Percentiles rank a stretch among this genome's conserved stretches.
Evolutionary conservation across 1,140 invertebrate genomes (phyloP).

Genomic region (Monomorium pharaonis): DNA sequence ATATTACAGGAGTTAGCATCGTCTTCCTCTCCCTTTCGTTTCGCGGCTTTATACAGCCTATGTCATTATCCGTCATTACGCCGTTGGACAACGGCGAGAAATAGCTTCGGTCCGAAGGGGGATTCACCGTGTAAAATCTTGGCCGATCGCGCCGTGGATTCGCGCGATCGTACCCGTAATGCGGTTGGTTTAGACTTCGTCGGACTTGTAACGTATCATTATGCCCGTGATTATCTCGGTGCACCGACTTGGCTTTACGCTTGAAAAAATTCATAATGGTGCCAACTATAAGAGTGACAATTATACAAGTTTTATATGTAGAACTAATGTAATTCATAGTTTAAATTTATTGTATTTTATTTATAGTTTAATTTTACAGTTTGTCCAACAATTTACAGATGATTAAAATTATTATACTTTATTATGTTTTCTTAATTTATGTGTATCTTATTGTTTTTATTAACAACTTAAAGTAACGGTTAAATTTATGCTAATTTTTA

Average conservation of each 20-base stretch:
- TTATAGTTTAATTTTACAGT: no score
- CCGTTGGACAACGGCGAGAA: constrained; percentile 66
- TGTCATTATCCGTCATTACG: constrained; percentile 74
- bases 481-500: not conserved
- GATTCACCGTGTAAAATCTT: constrained; percentile 57
- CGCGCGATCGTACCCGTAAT: constrained; percentile 31
- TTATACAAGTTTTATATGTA: no score
- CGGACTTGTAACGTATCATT: constrained; percentile 29
- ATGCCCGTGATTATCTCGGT: constrained; percentile 11
- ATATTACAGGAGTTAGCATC: constrained; percentile 62
- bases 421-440: no score
- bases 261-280: no score
- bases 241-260: not conserved
- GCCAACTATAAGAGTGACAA: no score
- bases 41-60: constrained; percentile 64
- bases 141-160: constrained; percentile 34
- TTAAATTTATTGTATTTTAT: no score
- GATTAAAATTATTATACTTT: no score
- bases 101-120: constrained; percentile 50
- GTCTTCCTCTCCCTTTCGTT: constrained; percentile 23
- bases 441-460: no score
- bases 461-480: not conserved
- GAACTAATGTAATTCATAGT: no score
- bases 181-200: constrained; percentile 12
- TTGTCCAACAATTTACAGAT: no score